phyloP scores from a whole-genome alignment of 2,888 invertebrate species.

The Heliconius ethilla region DNA sequence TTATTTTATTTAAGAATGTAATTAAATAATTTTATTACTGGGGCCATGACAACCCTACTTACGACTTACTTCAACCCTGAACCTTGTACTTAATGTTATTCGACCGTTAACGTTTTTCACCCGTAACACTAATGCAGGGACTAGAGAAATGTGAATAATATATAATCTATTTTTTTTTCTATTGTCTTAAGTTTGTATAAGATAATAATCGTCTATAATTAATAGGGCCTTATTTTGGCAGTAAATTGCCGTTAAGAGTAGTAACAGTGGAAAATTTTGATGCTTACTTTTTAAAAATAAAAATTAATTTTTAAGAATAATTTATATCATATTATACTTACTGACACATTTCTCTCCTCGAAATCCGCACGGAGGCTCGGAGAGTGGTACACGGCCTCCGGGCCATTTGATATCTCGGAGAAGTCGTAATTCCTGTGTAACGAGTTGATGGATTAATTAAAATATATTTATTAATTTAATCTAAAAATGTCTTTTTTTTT shows the following conservation, averaged over 20 bases:
- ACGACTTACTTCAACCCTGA: slow-evolving; percentile 51
- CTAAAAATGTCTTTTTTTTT: too few relatives aligned
- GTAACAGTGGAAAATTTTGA: too few relatives aligned
- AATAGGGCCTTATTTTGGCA: neutral
- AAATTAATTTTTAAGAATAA: slow-evolving; percentile 24
- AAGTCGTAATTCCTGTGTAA: slow-evolving; percentile 87
- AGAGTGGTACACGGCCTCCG: slow-evolving; percentile 87
- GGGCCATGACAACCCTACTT: slow-evolving; percentile 1
- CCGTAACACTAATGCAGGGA: slow-evolving; percentile 53
- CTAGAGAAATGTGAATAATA: slow-evolving; percentile 50
- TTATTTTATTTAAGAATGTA: too few relatives aligned
- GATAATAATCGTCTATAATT: neutral
- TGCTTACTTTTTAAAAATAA: too few relatives aligned
- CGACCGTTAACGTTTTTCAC: slow-evolving; percentile 63
- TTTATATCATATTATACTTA: slow-evolving; percentile 78
- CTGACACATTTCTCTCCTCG: slow-evolving; percentile 94
- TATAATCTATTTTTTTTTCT: slow-evolving; percentile 56
- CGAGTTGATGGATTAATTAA: slow-evolving; percentile 19
- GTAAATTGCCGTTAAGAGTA: too few relatives aligned
- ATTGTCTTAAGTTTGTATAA: slow-evolving; percentile 46
- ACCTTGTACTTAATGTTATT: slow-evolving; percentile 69
- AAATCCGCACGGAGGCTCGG: slow-evolving; percentile 95
- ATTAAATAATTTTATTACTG: neutral
- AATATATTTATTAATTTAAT: neutral
- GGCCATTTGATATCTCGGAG: slow-evolving; percentile 90